phyloP scores from a whole-genome alignment of 2,797 vertebrate species.

The Spinus pinus region DNA sequence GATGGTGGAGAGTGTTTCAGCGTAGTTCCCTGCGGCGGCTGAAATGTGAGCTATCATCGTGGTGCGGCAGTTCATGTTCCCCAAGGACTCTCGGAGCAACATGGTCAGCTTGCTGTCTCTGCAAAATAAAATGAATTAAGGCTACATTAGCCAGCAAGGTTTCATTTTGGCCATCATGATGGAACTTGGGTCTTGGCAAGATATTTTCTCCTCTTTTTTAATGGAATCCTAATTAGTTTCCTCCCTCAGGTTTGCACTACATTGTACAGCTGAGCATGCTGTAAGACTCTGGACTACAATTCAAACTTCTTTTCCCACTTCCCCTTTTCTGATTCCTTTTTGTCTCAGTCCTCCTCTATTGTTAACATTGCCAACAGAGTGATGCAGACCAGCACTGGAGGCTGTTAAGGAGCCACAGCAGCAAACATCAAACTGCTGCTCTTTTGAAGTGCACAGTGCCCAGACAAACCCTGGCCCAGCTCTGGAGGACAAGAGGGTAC shows the following conservation, averaged over 20 bases:
- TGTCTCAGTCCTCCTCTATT: background rate
- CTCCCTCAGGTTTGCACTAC: background rate
- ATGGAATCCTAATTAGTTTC: conserved; percentile 65
- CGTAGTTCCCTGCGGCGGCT: conserved; percentile 82
- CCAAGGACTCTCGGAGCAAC: conserved; percentile 93
- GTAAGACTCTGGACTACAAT: background rate
- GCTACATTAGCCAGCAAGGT: conserved; percentile 69
- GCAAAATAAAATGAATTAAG: conserved; percentile 73
- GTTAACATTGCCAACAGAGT: background rate
- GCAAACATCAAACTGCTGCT: background rate
- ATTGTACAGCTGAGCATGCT: background rate
- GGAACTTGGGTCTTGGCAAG: conserved; percentile 33
- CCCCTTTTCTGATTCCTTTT: background rate
- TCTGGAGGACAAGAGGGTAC: background rate
- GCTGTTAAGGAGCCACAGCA: background rate
- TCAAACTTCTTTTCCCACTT: background rate
- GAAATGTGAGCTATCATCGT: conserved; percentile 92
- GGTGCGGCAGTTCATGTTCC: conserved; percentile 91
- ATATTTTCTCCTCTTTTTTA: conserved; percentile 52
- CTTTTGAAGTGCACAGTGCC: background rate
- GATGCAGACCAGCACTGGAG: background rate
- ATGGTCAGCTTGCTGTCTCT: conserved; percentile 94
- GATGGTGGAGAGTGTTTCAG: conserved; percentile 90
- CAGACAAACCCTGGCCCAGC: background rate
- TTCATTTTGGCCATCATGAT: conserved; percentile 45